Evolutionary conservation across 2,888 invertebrate species (phyloP), one percentile per base, ranked within the genome.

Genomic region (Tetranychus truncatus): DNA sequence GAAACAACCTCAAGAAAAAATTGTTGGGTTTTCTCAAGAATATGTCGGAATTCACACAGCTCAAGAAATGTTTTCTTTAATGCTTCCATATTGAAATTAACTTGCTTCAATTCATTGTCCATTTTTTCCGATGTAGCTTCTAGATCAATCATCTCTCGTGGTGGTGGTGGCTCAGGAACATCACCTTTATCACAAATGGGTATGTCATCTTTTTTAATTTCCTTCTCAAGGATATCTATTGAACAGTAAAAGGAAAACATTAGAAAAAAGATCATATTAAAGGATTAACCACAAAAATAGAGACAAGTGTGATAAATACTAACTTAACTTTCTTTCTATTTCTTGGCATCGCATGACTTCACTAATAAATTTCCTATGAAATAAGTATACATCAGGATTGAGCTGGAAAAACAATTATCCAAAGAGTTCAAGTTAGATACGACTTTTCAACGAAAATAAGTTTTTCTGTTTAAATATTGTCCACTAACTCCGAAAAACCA

Each of bases 51-150:
- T 83, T 99, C 99, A 0, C 95, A 95, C 78, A 99, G 86, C 84
- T 97, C 97, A 78, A 95, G 86, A 82, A 89, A 96, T 83, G 97
- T 97, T 80, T 94, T 88, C 82, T 95, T 95, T 78, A 97, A 85
- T 65, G 96, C 95, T 83, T 97, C 97, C 0, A 96, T 95, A 84
- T 97, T 99, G 81, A 93, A 94, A 83, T 96, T 97, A 20, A 99
- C 95, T 85, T 99, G 97, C 20, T 95, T 88, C 78, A 99, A 86
- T 82, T 99, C 97, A 82, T 95, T 93, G 83, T 99, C 97, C 74
- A 96, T 86, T 83, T 96, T 97, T 83, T 97, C 71, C 24, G 45
- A 74, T 9, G 73, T 77, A 65, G 76, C 75, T 44, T 78, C 78
- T 15, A 78, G 55, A 24, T 76, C 78, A 34, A 78, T 77, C 71